Conservation (phyloP, 2,888 invertebrate species). For the Rhabditoides inermis region DNA sequence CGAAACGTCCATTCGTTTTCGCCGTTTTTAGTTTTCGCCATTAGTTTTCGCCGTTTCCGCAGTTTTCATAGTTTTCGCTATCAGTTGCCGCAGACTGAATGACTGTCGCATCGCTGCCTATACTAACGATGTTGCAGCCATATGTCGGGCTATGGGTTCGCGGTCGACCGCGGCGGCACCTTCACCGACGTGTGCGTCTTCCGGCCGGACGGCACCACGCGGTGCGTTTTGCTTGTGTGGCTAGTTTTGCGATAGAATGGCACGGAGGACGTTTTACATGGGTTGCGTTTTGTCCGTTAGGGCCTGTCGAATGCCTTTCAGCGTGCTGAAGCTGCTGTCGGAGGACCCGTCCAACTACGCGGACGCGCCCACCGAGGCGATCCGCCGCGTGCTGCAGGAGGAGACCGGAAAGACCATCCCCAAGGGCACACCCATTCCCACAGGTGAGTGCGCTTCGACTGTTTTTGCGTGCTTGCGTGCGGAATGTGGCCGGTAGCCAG, state of each 20-base stretch:
- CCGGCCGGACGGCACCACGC: conserved; percentile 75
- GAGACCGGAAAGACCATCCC: conserved; percentile 57
- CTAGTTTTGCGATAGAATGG: too few species aligned
- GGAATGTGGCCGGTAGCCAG: neutral
- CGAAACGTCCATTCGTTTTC: too few species aligned
- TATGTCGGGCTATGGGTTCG: conserved; percentile 68
- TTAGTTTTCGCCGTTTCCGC: too few species aligned
- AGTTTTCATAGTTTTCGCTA: too few species aligned
- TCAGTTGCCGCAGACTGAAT: too few species aligned
- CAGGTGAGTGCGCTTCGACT: conserved; percentile 19
- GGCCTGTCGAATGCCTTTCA: too few species aligned
- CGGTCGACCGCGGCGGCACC: conserved; percentile 94
- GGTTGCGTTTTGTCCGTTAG: too few species aligned
- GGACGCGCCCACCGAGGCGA: conserved; percentile 95
- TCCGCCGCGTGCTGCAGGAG: conserved; percentile 80
- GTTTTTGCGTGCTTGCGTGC: neutral
- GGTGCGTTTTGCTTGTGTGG: too few species aligned
- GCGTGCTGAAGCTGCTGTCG: conserved; percentile 84
- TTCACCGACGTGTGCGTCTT: conserved; percentile 92
- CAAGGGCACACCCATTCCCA: conserved; percentile 37
- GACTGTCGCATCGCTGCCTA: too few species aligned
- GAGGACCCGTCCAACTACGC: conserved; percentile 70
- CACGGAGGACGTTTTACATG: too few species aligned
- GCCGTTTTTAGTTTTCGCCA: too few species aligned
- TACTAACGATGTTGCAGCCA: too few species aligned